Conservation (phyloP, 2,113 vertebrate species). For the Neolamprologus ventralis region DNA sequence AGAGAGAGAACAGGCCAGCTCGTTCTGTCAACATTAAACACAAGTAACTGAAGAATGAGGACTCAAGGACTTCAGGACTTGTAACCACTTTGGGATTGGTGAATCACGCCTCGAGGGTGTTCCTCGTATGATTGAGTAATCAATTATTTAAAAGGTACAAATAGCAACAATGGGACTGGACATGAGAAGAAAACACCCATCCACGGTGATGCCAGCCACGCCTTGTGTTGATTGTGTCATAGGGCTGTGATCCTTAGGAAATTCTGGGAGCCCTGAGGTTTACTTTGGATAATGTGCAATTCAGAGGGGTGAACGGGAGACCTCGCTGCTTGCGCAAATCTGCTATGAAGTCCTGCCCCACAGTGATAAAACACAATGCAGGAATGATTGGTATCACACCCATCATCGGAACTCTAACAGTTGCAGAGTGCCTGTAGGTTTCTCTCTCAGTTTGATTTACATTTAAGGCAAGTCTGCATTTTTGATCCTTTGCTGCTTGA, state of each 20-base stretch:
- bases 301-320: slow-evolving; percentile 8
- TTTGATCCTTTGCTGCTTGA: neutral
- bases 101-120: slow-evolving; percentile 18
- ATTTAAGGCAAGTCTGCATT: neutral
- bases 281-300: slow-evolving; percentile 26
- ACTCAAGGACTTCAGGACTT: neutral
- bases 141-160: slow-evolving; percentile 52
- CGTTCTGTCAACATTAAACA: neutral
- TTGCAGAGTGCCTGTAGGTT: neutral
- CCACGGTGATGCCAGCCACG: slow-evolving; percentile 10
- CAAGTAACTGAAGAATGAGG: neutral
- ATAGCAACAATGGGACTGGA: slow-evolving; percentile 36
- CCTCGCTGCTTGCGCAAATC: neutral
- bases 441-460: neutral
- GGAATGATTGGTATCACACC: neutral
- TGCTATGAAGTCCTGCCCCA: neutral
- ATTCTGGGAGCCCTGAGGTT: slow-evolving; percentile 29
- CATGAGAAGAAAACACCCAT: slow-evolving; percentile 45
- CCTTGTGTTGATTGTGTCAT: slow-evolving; percentile 29
- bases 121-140: slow-evolving; percentile 18
- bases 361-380: neutral
- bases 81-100: neutral
- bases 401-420: neutral
- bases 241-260: neutral
- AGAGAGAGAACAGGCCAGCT: neutral